Evolutionary conservation across 2,888 invertebrate genomes (phyloP), one percentile per base, ranked within the genome.

Genomic region (Baronia brevicornis): DNA sequence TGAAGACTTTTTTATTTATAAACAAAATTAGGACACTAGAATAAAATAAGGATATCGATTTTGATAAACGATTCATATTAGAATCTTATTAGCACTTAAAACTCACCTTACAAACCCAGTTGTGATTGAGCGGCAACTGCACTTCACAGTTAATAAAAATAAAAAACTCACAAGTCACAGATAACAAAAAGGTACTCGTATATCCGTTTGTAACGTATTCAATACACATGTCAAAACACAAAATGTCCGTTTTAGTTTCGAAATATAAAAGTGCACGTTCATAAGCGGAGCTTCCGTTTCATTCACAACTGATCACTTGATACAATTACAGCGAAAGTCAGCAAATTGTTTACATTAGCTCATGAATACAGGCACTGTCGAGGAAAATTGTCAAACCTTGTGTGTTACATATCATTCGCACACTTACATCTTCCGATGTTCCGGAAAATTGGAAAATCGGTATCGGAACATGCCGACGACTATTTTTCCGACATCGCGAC

Each of bases 401-500:
- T 18, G 22, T 19, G 6, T n/a, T n/a, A n/a, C n/a, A n/a, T n/a
- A n/a, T 25, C 25, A 21, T 24, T 21, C 24, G 19, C 4, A 15
- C 23, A 28, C 23, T 34, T 28, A 23, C 28, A 34, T 22, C 20
- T 34, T 35, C 24, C 31, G 14, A 39, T 43, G 43, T 43, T 39
- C 48, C 44, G 40, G 41, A 36, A 33, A 38, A 24, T 31, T 14
- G 10, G 28, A 25, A 33, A 34, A 33, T 36, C 42, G 38, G 32
- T 32, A 29, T 32, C 36, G 31, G 35, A 33, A 51, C 48, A 52
- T 57, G 49, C 39, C 43, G 45, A 33, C 44, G 52, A 52, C 52
- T 59, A 62, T 60, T 61, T 60, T 66, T 54, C 60, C 48, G 50
- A 62, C 66, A 67, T 66, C 69, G 69, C 67, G 66, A 52, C 36